These are phyloP conservation scores for Agrotis segetum DNA, from an alignment of 2,888 invertebrate species.

Conservation along the genomic window DNA sequence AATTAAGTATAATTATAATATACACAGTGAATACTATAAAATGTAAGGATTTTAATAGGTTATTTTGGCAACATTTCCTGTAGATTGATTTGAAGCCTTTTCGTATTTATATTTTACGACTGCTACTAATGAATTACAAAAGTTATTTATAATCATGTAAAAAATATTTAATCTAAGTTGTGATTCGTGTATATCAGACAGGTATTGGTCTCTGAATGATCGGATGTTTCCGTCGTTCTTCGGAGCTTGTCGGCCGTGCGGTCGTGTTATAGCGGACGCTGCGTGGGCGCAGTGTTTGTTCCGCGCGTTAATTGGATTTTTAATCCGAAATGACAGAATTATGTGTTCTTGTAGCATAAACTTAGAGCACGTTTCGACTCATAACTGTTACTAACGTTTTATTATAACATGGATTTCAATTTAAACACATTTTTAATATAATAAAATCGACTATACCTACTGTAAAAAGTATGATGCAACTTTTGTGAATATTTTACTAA, in stretches of 20 bases:
- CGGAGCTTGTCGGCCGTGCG: conserved; percentile 37
- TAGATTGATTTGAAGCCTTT: conserved; percentile 26
- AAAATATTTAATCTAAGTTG: conserved; percentile 27
- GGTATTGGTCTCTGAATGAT: conserved; percentile 39
- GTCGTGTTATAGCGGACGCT: conserved; percentile 21
- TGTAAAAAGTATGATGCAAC: neutral
- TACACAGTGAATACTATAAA: conserved; percentile 13
- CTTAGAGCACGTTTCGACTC: conserved; percentile 39
- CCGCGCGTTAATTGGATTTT: conserved; percentile 72
- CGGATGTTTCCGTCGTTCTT: conserved; percentile 36
- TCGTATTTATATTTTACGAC: conserved; percentile 30
- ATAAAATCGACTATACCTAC: conserved; percentile 5
- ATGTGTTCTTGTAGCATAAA: conserved; percentile 54
- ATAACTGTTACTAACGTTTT: conserved; percentile 54
- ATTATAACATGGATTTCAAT: conserved; percentile 27
- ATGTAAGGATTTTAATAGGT: conserved; percentile 15
- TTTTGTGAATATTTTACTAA: neutral
- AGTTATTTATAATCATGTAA: conserved; percentile 23
- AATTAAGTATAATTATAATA: conserved; percentile 24
- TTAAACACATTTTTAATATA: conserved; percentile 19
- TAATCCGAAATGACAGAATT: conserved; percentile 73
- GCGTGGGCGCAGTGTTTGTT: conserved; percentile 68
- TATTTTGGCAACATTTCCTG: conserved; percentile 24
- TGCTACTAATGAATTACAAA: conserved; percentile 38
- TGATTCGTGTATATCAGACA: conserved; percentile 45